Conservation (phyloP, 23 tunicate species). For the Trididemnum clinides region DNA sequence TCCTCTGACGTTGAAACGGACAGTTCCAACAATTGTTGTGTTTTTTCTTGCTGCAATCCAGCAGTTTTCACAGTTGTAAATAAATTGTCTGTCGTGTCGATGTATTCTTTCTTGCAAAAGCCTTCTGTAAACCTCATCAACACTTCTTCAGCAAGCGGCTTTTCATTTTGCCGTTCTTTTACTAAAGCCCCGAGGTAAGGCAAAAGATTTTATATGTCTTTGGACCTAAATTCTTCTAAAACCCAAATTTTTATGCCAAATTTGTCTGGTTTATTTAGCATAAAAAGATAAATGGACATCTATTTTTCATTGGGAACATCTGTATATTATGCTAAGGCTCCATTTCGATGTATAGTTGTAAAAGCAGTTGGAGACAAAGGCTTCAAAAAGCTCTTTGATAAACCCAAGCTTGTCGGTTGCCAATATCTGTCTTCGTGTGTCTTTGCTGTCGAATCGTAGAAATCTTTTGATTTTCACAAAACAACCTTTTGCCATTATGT, state of each 20-base stretch:
- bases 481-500: neutral
- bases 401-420: constrained; percentile 5
- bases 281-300: constrained; percentile 24
- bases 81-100: constrained; percentile 4
- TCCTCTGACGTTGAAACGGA: neutral
- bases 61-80: constrained; percentile 6
- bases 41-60: constrained; percentile 5
- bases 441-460: constrained; percentile 13
- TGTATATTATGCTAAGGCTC: constrained; percentile 19
- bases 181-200: constrained; percentile 26
- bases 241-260: constrained; percentile 16
- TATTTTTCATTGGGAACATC: constrained; percentile 24
- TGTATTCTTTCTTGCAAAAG: neutral
- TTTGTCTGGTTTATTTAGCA: constrained; percentile 29
- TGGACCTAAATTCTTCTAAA: constrained; percentile 1
- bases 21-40: neutral
- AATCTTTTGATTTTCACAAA: neutral
- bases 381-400: constrained; percentile 6
- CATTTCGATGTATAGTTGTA: constrained; percentile 7
- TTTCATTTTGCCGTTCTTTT: constrained; percentile 36
- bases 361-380: too few relatives aligned
- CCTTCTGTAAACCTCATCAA: neutral
- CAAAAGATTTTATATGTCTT: neutral
- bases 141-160: constrained; percentile 5
- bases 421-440: constrained; percentile 15